phyloP scores from a whole-genome alignment of 1,140 invertebrate species.

The Conus ventricosus region DNA sequence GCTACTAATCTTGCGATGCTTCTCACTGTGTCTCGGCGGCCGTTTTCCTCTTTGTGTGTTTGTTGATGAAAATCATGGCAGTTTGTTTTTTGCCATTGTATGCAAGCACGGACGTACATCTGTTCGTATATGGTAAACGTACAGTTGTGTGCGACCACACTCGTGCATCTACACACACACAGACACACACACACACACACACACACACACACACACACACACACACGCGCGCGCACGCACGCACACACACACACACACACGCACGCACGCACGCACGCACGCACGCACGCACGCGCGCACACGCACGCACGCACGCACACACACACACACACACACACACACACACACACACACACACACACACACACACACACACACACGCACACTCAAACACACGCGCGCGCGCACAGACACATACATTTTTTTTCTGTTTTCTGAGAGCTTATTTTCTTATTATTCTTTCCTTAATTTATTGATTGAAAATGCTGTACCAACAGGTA shows the following conservation, averaged over 20 bases:
- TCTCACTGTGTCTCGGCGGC: too few relatives aligned
- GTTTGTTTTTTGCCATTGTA: too few relatives aligned
- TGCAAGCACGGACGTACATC: too few relatives aligned
- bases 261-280: neutral
- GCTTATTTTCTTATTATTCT: too few relatives aligned
- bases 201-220: conserved; percentile 14
- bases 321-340: neutral
- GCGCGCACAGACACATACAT: neutral
- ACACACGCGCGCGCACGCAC: neutral
- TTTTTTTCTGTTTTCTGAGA: too few relatives aligned
- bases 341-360: neutral
- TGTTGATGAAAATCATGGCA: too few relatives aligned
- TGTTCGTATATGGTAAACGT: too few relatives aligned
- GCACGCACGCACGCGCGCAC: neutral
- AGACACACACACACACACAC: conserved; percentile 19
- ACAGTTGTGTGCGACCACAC: neutral
- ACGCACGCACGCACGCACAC: neutral
- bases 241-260: neutral
- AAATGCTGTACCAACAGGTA: too few relatives aligned
- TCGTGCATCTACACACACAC: neutral
- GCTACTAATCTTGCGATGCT: too few relatives aligned
- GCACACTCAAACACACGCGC: neutral
- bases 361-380: neutral
- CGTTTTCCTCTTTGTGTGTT: too few relatives aligned
- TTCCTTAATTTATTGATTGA: too few relatives aligned